phyloP scores from a whole-genome alignment of 2,888 invertebrate species.

The Perizoma affinitatum region DNA sequence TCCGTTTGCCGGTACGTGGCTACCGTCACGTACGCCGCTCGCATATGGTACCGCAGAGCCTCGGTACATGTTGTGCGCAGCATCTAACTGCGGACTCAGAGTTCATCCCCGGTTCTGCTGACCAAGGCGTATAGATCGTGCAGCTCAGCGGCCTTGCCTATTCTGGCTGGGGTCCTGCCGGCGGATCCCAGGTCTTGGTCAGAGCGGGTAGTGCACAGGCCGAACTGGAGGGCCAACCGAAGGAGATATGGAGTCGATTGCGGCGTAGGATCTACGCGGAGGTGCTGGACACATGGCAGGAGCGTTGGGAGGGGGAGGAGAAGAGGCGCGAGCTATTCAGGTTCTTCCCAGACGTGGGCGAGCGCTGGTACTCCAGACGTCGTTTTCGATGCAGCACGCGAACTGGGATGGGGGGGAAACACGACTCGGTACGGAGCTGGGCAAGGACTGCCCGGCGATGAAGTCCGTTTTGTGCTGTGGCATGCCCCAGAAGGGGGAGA shows the following conservation, averaged over 20 bases:
- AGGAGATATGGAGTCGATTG: not conserved
- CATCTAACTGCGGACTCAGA: too few relatives aligned
- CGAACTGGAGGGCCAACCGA: not conserved
- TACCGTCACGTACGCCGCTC: too few relatives aligned
- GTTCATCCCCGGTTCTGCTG: conserved; percentile 4
- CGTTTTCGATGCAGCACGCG: too few relatives aligned
- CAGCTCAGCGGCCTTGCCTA: conserved; percentile 7
- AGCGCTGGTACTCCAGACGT: too few relatives aligned
- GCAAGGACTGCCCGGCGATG: too few relatives aligned
- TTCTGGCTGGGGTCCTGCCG: conserved; percentile 11
- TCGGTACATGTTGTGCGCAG: too few relatives aligned
- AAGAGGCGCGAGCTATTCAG: conserved; percentile 4
- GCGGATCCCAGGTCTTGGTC: conserved; percentile 8
- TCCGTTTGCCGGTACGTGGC: conserved; percentile 33
- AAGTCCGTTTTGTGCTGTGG: too few relatives aligned
- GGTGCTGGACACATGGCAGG: not conserved
- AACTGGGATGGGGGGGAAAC: too few relatives aligned
- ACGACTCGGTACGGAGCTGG: too few relatives aligned
- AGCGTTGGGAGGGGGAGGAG: not conserved
- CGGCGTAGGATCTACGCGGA: not conserved
- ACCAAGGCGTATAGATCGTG: conserved; percentile 15
- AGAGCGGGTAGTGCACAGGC: conserved; percentile 4
- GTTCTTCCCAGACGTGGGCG: conserved; percentile 14
- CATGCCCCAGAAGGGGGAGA: too few relatives aligned
- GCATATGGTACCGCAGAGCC: too few relatives aligned